Evolutionary conservation across 2,113 vertebrate genomes (phyloP).

Genomic region (Cebidichthys violaceus): DNA sequence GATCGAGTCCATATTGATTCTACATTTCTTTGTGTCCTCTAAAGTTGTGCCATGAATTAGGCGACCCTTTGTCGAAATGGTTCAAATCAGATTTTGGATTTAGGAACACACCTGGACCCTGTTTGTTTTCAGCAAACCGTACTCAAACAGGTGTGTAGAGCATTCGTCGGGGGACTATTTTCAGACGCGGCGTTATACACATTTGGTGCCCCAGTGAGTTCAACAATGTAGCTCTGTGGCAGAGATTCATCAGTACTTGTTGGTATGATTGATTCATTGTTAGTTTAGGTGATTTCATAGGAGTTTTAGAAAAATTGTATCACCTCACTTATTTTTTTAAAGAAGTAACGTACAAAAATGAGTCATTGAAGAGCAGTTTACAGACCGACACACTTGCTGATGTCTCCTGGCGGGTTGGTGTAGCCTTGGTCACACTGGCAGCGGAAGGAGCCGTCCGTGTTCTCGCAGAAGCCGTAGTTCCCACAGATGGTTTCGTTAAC

Average conservation of each 20-base stretch:
- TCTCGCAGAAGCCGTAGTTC: slow-evolving; percentile 83
- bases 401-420: slow-evolving; percentile 70
- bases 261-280: neutral
- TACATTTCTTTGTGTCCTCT: neutral
- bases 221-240: too few relatives aligned
- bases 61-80: neutral
- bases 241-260: too few relatives aligned
- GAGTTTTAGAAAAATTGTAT: neutral
- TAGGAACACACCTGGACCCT: neutral
- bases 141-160: neutral
- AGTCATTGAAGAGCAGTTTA: slow-evolving; percentile 9
- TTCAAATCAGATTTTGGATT: neutral
- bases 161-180: neutral
- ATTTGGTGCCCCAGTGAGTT: neutral
- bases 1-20: neutral
- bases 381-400: slow-evolving; percentile 81
- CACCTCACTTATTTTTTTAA: neutral
- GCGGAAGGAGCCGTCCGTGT: slow-evolving; percentile 82
- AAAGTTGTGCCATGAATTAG: neutral
- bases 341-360: neutral
- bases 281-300: slow-evolving; percentile 1
- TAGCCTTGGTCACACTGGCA: slow-evolving; percentile 84
- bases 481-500: slow-evolving; percentile 82
- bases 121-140: slow-evolving; percentile 4
- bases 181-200: neutral